Percentiles rank a stretch among this genome's conserved stretches.
Conservation (phyloP, 2,888 invertebrate genomes). For the Fissipunctia ypsillon region DNA sequence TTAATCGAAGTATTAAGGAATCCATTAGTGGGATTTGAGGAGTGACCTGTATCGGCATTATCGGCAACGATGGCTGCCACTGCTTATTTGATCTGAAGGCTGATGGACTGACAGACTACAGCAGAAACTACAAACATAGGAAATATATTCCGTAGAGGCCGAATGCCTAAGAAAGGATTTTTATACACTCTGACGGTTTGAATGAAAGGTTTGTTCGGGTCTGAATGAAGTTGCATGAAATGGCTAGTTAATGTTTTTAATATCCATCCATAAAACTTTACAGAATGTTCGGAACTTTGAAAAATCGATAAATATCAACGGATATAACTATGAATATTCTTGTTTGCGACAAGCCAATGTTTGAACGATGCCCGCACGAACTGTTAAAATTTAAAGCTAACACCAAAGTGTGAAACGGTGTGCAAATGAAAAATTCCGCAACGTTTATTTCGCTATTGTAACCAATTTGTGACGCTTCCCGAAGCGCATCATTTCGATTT, state of each 20-base stretch:
- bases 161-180: neutral
- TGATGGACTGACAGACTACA: neutral
- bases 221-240: neutral
- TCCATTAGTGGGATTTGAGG: slow-evolving; percentile 33
- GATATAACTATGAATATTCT: slow-evolving; percentile 59
- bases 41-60: slow-evolving; percentile 34
- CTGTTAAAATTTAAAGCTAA: slow-evolving; percentile 82
- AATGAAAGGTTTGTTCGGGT: neutral
- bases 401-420: slow-evolving; percentile 85
- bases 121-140: neutral
- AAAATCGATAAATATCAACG: slow-evolving; percentile 48
- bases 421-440: slow-evolving; percentile 87
- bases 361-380: slow-evolving; percentile 73
- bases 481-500: slow-evolving; percentile 67
- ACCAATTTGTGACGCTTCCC: slow-evolving; percentile 80
- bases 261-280: neutral
- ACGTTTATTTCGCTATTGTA: slow-evolving; percentile 86
- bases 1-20: slow-evolving; percentile 29
- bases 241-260: neutral
- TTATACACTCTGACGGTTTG: neutral
- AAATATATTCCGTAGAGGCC: neutral
- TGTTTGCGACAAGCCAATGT: slow-evolving; percentile 68
- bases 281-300: neutral
- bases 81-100: slow-evolving; percentile 25
- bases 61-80: no score